phyloP scores from a whole-genome alignment of 92 coral and sea anemone species.

The Actinostola sp. region DNA sequence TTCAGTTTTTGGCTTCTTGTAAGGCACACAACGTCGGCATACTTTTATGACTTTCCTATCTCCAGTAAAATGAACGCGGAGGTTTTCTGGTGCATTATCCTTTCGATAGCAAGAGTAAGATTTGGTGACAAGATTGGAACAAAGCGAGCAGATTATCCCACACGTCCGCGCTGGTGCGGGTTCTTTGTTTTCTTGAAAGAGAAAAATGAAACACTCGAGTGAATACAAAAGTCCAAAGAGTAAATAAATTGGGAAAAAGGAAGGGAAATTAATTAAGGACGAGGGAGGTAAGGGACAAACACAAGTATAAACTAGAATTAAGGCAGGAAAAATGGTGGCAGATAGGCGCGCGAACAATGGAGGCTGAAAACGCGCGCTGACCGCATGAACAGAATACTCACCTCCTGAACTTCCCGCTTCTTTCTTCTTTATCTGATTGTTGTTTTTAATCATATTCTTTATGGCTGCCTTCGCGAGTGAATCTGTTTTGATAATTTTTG shows the following conservation, averaged over 20 bases:
- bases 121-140: constrained; percentile 87
- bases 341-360: no score
- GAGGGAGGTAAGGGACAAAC: no score
- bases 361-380: no score
- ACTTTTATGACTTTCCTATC: constrained; percentile 88
- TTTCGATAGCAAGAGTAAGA: constrained; percentile 93
- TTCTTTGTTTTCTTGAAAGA: constrained; percentile 54
- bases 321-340: no score
- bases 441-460: constrained; percentile 24
- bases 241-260: no score
- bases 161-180: constrained; percentile 67
- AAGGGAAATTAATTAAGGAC: no score
- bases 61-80: constrained; percentile 74
- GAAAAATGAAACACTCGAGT: neutral
- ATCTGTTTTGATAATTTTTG: constrained; percentile 17
- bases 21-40: constrained; percentile 95
- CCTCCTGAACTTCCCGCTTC: neutral
- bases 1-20: constrained; percentile 87
- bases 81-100: constrained; percentile 90
- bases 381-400: no score
- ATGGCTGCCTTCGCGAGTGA: constrained; percentile 28
- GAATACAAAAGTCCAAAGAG: no score
- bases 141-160: constrained; percentile 88
- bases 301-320: no score
- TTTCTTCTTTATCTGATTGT: constrained; percentile 11